phyloP scores from a whole-genome alignment of 1,140 invertebrate species.

The Zaprionus tsacasi region DNA sequence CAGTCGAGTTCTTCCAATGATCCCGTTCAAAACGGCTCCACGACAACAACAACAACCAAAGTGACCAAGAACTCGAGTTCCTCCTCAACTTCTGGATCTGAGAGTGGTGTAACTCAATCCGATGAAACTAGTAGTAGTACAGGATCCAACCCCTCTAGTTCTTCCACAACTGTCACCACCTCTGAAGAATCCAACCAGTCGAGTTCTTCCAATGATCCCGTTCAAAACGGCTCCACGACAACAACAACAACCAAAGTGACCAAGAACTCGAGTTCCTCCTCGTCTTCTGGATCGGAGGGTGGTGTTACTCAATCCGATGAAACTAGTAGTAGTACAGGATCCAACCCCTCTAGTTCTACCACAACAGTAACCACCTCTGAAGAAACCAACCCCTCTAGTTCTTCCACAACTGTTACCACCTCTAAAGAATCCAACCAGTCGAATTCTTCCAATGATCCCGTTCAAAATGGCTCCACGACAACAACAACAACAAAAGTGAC shows the following conservation, averaged over 20 bases:
- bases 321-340: not conserved
- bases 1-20: not conserved
- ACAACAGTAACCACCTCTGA: conserved; percentile 9
- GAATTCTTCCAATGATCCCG: not conserved
- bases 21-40: conserved; percentile 16
- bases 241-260: conserved; percentile 2
- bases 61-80: not conserved
- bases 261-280: not conserved
- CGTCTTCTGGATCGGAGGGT: not conserved
- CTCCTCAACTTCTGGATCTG: not conserved
- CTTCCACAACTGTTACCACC: conserved; percentile 12
- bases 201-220: not conserved
- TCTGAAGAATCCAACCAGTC: not conserved
- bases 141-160: conserved; percentile 4
- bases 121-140: not conserved
- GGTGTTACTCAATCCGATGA: not conserved
- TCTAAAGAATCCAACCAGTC: not conserved
- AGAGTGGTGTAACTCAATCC: not conserved
- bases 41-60: conserved; percentile 1
- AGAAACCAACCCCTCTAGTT: not conserved
- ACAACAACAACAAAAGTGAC: conserved; percentile 17
- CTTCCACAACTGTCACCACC: conserved; percentile 19
- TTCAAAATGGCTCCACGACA: conserved; percentile 13
- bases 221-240: not conserved
- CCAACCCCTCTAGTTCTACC: conserved; percentile 2